phyloP scores from a whole-genome alignment of 2,797 vertebrate genomes.

The Halcyon chelicuti region DNA sequence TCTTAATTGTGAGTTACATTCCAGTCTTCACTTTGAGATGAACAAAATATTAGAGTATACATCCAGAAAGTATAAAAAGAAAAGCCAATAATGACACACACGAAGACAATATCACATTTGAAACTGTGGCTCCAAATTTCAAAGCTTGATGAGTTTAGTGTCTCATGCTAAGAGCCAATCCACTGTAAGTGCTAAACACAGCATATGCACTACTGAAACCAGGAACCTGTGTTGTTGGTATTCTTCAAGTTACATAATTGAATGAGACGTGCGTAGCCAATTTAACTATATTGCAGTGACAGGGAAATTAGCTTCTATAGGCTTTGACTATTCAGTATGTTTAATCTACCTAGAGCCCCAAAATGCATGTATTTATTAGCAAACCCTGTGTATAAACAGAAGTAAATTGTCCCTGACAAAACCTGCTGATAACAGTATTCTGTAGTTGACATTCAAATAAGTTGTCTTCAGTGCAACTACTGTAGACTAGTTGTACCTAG shows the following conservation, averaged over 20 bases:
- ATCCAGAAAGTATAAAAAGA: background rate
- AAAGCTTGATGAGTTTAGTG: background rate
- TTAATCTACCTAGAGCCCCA: slow-evolving; percentile 40
- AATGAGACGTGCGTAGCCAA: background rate
- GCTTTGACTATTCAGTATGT: slow-evolving; percentile 56
- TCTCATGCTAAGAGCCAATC: slow-evolving; percentile 16
- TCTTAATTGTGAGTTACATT: background rate
- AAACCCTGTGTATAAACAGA: slow-evolving; percentile 34
- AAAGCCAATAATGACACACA: background rate
- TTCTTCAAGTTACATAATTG: slow-evolving; percentile 51
- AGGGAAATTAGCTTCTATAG: slow-evolving; percentile 57
- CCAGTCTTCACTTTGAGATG: background rate
- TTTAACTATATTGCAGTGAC: slow-evolving; percentile 56
- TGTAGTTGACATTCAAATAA: background rate
- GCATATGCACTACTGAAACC: background rate
- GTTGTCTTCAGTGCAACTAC: background rate
- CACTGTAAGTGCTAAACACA: slow-evolving; percentile 28
- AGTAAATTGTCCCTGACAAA: background rate
- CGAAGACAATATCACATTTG: background rate
- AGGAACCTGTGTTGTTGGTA: slow-evolving; percentile 19
- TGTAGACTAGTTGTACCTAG: background rate
- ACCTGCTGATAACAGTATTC: background rate
- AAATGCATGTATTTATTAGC: slow-evolving; percentile 60
- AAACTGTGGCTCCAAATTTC: background rate
- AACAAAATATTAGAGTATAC: background rate